These are phyloP conservation scores for Drosophila equinoxialis DNA, from an alignment of 1,140 invertebrate species.

Conservation along the genomic window DNA sequence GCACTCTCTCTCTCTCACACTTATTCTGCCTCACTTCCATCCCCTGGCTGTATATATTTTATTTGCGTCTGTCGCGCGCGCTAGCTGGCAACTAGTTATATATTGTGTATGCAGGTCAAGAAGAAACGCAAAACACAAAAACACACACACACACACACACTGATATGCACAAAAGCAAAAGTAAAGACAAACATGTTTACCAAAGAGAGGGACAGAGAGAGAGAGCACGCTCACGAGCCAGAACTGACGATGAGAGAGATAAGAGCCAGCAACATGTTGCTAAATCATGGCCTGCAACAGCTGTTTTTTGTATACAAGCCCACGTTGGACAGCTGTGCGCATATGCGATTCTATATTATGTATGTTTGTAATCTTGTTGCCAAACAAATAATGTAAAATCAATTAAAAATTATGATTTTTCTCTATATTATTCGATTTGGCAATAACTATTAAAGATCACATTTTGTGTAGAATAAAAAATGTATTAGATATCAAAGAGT, in stretches of 20 bases:
- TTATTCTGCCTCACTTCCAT: not conserved
- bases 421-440: too few species aligned
- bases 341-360: constrained; percentile 10
- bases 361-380: constrained; percentile 27
- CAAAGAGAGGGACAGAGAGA: constrained; percentile 15
- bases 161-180: constrained; percentile 67
- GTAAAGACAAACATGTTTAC: constrained; percentile 79
- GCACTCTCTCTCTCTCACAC: not conserved
- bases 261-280: constrained; percentile 62
- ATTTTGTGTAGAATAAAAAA: too few species aligned
- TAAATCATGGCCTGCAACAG: constrained; percentile 46
- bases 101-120: constrained; percentile 80
- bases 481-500: too few species aligned
- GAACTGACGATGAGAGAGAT: not conserved
- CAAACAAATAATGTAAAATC: constrained; percentile 22
- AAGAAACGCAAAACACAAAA: constrained; percentile 66
- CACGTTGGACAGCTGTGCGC: constrained; percentile 12
- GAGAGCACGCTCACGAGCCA: constrained; percentile 16
- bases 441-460: too few species aligned
- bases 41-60: constrained; percentile 19
- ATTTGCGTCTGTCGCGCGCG: constrained; percentile 61
- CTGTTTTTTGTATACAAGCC: constrained; percentile 42
- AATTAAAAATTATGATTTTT: too few species aligned
- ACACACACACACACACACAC: not conserved
- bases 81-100: constrained; percentile 55